Base-by-base conservation (phyloP, 1,140 invertebrate species). In the Eciton burchellii region DNA sequence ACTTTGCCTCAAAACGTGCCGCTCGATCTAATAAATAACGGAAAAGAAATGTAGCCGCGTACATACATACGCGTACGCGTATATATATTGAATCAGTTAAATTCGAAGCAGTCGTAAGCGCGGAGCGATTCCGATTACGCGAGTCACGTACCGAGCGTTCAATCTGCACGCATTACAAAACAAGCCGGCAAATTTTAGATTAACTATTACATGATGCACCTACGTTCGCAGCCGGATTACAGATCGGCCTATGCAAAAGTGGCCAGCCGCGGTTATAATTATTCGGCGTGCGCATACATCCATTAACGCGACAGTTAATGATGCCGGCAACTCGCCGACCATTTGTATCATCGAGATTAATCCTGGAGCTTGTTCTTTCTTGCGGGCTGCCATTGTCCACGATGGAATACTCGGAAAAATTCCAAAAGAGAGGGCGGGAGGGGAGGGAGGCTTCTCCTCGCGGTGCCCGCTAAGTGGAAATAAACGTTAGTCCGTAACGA, bases 271-370 rank as follows among this genome's bases (percentile, higher is more conserved):
- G 3, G 0, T 43, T 2, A 8, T 68, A 68, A 68, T 16, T 0
- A 45, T 49, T 68, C 26, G 19, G n/a, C 16, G 11, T 26, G 9
- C 16, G 29, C 4, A n/a, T 24, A 2, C 54, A 54, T 54, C 12
- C 14, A 57, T 68, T 56, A 54, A 77, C 54, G 43, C 26, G 43
- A 54, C 35, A 65, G 56, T 70, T 43, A 11, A 45, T 11, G 19
- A 45, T 41, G 4, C 0, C n/a, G n/a, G n/a, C 54, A 43, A 68
- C 68, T 56, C 41, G 26, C 29, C 16, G n/a, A 68, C 24, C 11
- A 57, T 26, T 70, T n/a, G 16, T 56, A 79, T 47, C 26, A 16
- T 52, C 2, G 21, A 41, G 41, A 21, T 43, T 43, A 43, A 52
- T 76, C 21, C 29, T 2, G 0, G 21, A 1, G 12, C 26, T 14